Conservation (phyloP, 2,888 invertebrate species). For the Athrips mouffetella region DNA sequence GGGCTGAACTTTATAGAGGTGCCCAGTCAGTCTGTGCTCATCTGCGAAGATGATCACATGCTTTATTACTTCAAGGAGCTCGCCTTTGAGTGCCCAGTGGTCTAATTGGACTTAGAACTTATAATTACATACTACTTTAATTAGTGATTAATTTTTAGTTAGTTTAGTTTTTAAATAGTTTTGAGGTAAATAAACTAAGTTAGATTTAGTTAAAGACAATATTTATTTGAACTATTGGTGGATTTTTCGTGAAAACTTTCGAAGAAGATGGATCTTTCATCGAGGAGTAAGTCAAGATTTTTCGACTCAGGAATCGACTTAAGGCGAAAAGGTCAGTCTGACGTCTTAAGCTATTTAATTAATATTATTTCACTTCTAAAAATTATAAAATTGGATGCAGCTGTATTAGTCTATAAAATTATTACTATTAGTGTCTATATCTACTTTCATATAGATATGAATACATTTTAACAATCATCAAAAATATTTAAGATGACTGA, state of each 20-base stretch:
- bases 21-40: slow-evolving; percentile 77
- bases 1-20: slow-evolving; percentile 59
- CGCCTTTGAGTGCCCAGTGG: slow-evolving; percentile 56
- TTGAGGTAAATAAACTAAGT: neutral
- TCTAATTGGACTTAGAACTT: slow-evolving; percentile 38
- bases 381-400: too few species aligned
- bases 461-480: too few species aligned
- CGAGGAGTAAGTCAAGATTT: slow-evolving; percentile 78
- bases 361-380: neutral
- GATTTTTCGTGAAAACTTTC: slow-evolving; percentile 34
- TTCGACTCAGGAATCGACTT: slow-evolving; percentile 76
- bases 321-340: slow-evolving; percentile 69
- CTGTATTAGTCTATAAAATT: too few species aligned
- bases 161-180: slow-evolving; percentile 2
- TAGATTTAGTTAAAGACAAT: neutral
- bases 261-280: slow-evolving; percentile 66
- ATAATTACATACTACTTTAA: slow-evolving; percentile 16
- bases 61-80: slow-evolving; percentile 52
- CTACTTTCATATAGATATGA: too few species aligned
- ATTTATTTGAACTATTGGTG: slow-evolving; percentile 22
- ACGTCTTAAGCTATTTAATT: slow-evolving; percentile 17
- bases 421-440: too few species aligned
- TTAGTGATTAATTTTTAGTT: slow-evolving; percentile 33
- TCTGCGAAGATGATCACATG: slow-evolving; percentile 77
- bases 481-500: too few species aligned